Base-by-base conservation (phyloP, 1,140 invertebrate genomes). In the Drosophila elegans region DNA sequence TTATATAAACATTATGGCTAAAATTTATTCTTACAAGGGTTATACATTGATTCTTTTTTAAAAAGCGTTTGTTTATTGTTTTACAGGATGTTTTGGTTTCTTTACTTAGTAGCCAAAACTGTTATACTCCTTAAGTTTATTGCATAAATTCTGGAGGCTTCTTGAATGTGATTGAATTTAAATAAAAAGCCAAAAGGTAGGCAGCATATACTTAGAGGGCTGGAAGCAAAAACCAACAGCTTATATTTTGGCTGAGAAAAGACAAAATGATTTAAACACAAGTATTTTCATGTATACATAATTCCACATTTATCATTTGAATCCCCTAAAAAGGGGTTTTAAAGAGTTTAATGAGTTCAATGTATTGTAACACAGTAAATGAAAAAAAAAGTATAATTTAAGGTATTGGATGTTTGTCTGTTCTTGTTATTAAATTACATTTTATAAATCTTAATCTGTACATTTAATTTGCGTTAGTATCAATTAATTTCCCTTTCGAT, bases 121-220 rank as follows among this genome's bases (percentile, higher is more conserved):
- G 77, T 80, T 80, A 80, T 80, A 80, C 77, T n/a, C 3, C 0
- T 0, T 0, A 16, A n/a, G 4, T n/a, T 0, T 46, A 32, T 13
- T 34, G 77, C 62, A 80, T 80, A 80, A 1, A 10, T 44, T 60
- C 45, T 0, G 39, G 77, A 6, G 12, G 0, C 4, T 0, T 9
- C 3, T 29, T 0, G 13, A 59, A 32, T 5, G 3, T 0, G 0
- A 1, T 11, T 0, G 12, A 11, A 10, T 7, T 41, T 9, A 39
- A 10, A 44, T 38, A 21, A 0, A 11, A 13, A 1, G 48, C 77
- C 62, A 42, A 10, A 60, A 69, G 57, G 13, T 53, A 57, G 11
- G 36, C 61, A 4, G 21, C 6, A 1, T 0, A 16, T 16, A 16
- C 11, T 1, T 5, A 3, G 6, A 3, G 0, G 3, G 27, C 2